A percentile compares a stretch with the other conserved stretches of the same genome.
Conservation (phyloP, 2,113 vertebrate genomes). For the Terrapene triunguis region DNA sequence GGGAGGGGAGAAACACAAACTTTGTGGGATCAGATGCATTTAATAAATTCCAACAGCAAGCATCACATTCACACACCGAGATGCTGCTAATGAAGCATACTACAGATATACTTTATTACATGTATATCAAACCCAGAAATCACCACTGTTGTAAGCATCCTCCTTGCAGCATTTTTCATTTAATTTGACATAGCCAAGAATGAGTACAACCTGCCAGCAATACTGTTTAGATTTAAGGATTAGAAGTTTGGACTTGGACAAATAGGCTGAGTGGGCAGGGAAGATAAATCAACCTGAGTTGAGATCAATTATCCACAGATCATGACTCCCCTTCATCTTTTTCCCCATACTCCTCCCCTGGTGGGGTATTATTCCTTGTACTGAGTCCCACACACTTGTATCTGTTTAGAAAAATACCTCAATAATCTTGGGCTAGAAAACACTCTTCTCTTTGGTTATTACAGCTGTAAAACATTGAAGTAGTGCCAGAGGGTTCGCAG, state of each 20-base stretch:
- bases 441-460: constrained; percentile 77
- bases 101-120: not conserved
- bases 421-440: constrained; percentile 69
- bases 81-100: not conserved
- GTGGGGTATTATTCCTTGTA: constrained; percentile 37
- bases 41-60: not conserved
- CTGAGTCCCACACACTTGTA: constrained; percentile 35
- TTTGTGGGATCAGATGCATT: not conserved
- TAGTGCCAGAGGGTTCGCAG: constrained; percentile 74
- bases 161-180: constrained; percentile 28
- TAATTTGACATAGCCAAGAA: not conserved
- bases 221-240: constrained; percentile 53
- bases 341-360: not conserved
- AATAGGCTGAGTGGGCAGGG: constrained; percentile 35
- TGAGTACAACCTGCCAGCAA: constrained; percentile 24
- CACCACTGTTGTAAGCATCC: not conserved
- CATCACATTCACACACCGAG: not conserved
- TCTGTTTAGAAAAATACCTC: constrained; percentile 63
- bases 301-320: not conserved
- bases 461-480: constrained; percentile 78
- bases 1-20: not conserved
- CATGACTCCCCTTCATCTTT: not conserved
- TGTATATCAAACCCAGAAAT: not conserved
- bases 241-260: constrained; percentile 33
- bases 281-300: constrained; percentile 9